Evolutionary conservation across 2,888 invertebrate species (phyloP).

Genomic region (Gymnosoma rotundatum): DNA sequence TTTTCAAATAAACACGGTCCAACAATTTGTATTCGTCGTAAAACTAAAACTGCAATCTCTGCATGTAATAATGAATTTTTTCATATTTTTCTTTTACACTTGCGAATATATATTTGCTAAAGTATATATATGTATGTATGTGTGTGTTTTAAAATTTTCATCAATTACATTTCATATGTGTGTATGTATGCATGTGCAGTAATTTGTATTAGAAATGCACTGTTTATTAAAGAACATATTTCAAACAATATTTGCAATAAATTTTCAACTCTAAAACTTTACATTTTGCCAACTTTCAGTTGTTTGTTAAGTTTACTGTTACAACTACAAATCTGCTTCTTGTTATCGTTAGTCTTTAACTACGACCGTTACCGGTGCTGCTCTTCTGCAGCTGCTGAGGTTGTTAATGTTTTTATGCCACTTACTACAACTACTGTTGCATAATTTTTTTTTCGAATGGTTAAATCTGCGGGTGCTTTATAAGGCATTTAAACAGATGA

Average conservation of each 20-base stretch:
- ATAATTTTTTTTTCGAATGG: conserved; percentile 5
- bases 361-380: conserved; percentile 42
- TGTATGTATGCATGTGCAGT: conserved; percentile 7
- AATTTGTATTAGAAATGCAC: conserved; percentile 40
- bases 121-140: neutral
- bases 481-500: neutral
- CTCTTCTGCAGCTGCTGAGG: conserved; percentile 12
- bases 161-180: neutral
- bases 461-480: conserved; percentile 2
- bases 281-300: conserved; percentile 80
- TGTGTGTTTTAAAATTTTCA: conserved; percentile 10
- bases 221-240: conserved; percentile 63
- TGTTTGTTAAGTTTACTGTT: conserved; percentile 66
- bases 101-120: too few relatives aligned
- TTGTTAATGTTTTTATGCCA: conserved; percentile 45
- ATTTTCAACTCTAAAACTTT: conserved; percentile 75
- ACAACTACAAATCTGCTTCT: conserved; percentile 8
- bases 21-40: conserved; percentile 58
- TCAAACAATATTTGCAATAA: conserved; percentile 69
- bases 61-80: conserved; percentile 57
- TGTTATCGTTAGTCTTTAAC: conserved; percentile 7
- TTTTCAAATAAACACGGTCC: conserved; percentile 52
- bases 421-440: conserved; percentile 40
- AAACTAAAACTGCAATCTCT: conserved; percentile 47
- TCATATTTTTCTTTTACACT: neutral